Evolutionary conservation across 2,113 vertebrate species (phyloP).

Genomic region (Arvicanthis niloticus): DNA sequence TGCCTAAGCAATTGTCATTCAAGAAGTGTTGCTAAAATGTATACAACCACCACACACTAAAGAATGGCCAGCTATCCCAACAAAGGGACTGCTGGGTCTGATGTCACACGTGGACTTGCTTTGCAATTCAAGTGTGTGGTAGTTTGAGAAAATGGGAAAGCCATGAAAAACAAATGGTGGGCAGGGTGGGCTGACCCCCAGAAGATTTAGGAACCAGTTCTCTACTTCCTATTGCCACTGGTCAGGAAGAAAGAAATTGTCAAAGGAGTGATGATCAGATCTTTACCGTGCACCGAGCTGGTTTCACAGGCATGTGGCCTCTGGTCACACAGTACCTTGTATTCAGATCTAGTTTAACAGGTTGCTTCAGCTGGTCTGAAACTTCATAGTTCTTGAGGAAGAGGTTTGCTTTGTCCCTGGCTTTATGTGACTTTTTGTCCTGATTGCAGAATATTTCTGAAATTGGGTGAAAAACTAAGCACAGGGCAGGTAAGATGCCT

Average conservation of each 20-base stretch:
- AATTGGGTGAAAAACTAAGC: background rate
- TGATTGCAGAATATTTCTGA: background rate
- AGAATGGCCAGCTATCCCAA: background rate
- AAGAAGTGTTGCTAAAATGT: background rate
- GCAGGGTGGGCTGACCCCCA: background rate
- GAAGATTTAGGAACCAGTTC: background rate
- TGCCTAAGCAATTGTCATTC: background rate
- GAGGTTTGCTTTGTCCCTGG: background rate
- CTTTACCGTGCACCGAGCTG: background rate
- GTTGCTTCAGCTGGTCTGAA: background rate
- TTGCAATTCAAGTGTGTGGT: background rate
- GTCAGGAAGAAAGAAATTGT: background rate
- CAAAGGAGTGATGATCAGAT: background rate
- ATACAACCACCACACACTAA: too few species aligned
- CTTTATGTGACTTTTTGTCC: background rate
- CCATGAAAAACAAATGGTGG: background rate
- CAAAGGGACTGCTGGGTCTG: too few species aligned
- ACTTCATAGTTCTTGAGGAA: background rate
- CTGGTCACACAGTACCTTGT: accelerated
- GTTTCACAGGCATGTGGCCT: accelerated
- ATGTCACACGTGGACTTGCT: background rate
- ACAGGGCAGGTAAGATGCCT: background rate
- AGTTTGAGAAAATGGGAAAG: background rate
- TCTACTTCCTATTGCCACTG: background rate
- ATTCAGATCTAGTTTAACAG: background rate